phyloP scores from a whole-genome alignment of 2,113 vertebrate species.

The Strix aluco region DNA sequence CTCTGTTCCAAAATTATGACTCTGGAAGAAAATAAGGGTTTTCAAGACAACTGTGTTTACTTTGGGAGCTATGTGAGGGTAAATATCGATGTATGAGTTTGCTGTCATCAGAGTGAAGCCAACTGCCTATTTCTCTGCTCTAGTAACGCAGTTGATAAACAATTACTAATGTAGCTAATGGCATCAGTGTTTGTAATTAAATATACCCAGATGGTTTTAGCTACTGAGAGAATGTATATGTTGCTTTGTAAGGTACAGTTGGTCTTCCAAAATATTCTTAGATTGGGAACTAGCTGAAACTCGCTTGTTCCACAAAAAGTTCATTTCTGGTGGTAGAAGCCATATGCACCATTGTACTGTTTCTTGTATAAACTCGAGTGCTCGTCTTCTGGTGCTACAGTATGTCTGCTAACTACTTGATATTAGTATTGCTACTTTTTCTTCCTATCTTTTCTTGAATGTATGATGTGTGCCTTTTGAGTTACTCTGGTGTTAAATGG shows the following conservation, averaged over 20 bases:
- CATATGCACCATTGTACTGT: slow-evolving; percentile 67
- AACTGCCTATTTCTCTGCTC: background rate
- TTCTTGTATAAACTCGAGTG: slow-evolving; percentile 44
- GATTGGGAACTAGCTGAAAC: slow-evolving; percentile 33
- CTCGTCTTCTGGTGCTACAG: slow-evolving; percentile 66
- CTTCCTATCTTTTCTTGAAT: slow-evolving; percentile 72
- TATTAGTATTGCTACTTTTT: slow-evolving; percentile 56
- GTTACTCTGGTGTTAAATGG: slow-evolving; percentile 78
- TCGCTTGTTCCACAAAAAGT: slow-evolving; percentile 20
- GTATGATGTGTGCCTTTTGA: slow-evolving; percentile 85
- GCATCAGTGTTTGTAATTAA: slow-evolving; percentile 17
- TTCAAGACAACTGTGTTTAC: background rate
- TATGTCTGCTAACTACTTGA: slow-evolving; percentile 36
- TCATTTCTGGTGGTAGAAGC: slow-evolving; percentile 68
- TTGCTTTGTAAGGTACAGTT: slow-evolving; percentile 63
- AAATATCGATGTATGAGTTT: background rate
- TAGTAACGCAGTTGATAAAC: background rate
- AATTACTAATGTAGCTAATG: background rate
- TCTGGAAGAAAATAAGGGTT: background rate
- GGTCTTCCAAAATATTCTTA: slow-evolving; percentile 62
- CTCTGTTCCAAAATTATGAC: background rate
- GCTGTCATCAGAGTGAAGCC: background rate
- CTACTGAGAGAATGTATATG: slow-evolving; percentile 18
- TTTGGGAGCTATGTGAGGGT: background rate
- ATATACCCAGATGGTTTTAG: slow-evolving; percentile 3